Evolutionary conservation across 2,888 invertebrate species (phyloP), one percentile per base, ranked within the genome.

Genomic region (Andrena camellia): DNA sequence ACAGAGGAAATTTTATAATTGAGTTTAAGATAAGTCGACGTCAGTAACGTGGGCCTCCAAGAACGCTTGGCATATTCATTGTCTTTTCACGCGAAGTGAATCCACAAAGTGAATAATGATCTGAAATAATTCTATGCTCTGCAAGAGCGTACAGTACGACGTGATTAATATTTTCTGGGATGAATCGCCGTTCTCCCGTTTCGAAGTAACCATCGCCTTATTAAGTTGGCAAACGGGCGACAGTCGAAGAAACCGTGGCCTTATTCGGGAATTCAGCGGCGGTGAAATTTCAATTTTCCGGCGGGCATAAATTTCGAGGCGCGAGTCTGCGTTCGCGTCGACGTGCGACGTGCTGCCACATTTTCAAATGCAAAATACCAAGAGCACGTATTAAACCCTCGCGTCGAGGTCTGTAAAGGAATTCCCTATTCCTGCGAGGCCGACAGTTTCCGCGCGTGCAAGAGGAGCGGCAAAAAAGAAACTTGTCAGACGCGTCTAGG

Each of bases 241-340:
- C 35, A 67, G 26, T 20, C 10, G n/a, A 72, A 72, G 72, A 42
- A 71, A 23, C 42, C 57, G 17, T 33, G 48, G 13, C 63, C 69
- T 68, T 63, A 57, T 78, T 78, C 72, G 35, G 35, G 72, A 72
- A 78, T 78, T 72, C 78, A 42, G n/a, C 62, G 31, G 5, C 23
- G 78, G 67, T n/a, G 78, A 81, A 81, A 81, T 81, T 78, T 81
- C 78, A 78, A 81, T 81, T 81, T 81, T 23, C 63, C n/a, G 8
- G 29, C 50, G 10, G 31, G 57, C 72, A 78, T 78, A 72, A 81
- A 81, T 81, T 81, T 68, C 62, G 26, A 33, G 60, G 26, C 4
- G 29, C 48, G 48, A 4, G 23, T 1, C 31, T 10, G 60, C 29
- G 48, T 67, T 31, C 59, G 13, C 31, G 35, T 20, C 59, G 59